Evolutionary conservation across 2,113 vertebrate genomes (phyloP).

Genomic region (Eulacestoma nigropectus): DNA sequence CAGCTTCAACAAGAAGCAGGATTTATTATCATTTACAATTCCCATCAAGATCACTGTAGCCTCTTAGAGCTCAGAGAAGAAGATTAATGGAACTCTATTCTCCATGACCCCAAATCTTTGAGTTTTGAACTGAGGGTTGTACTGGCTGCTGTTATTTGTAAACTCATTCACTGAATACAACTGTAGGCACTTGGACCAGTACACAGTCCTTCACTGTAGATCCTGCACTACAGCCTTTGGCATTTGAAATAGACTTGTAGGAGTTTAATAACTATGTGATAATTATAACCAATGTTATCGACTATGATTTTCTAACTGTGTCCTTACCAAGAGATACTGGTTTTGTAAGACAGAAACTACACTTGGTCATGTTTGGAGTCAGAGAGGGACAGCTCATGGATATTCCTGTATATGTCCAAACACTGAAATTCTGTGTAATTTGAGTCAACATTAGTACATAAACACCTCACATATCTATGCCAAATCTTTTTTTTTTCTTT

Average conservation of each 20-base stretch:
- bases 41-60: not conserved
- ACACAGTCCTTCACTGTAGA: not conserved
- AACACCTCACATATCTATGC: not conserved
- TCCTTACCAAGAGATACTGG: not conserved
- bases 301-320: not conserved
- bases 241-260: not conserved
- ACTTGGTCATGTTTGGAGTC: not conserved
- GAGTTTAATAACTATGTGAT: not conserved
- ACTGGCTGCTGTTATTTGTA: not conserved
- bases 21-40: not conserved
- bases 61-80: not conserved
- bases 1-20: not conserved
- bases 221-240: not conserved
- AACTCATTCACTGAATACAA: not conserved
- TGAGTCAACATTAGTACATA: not conserved
- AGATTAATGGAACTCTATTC: not conserved
- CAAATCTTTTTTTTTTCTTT: not conserved
- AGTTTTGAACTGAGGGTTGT: not conserved
- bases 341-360: not conserved
- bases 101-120: not conserved
- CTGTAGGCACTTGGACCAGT: not conserved
- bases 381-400: not conserved
- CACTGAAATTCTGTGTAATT: not conserved
- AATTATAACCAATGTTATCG: not conserved
- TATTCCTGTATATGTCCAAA: not conserved